Percentiles rank a stretch among this genome's conserved stretches.
These are phyloP conservation scores for Xerus inauris DNA, from an alignment of 2,113 vertebrate species.

Conservation along the genomic window DNA sequence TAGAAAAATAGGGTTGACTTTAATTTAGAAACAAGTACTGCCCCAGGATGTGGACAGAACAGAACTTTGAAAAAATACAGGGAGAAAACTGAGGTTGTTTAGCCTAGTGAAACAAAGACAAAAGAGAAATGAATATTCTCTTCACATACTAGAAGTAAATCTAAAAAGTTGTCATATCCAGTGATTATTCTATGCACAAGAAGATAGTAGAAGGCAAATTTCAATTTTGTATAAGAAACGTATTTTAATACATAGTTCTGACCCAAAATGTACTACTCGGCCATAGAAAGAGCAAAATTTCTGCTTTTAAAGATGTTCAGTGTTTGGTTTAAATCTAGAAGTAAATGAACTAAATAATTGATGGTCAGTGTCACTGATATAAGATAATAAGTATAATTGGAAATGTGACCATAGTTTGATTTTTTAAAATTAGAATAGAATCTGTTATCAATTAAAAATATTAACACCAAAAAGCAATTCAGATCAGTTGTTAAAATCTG, in stretches of 20 bases:
- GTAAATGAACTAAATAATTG: neutral
- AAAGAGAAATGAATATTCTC: neutral
- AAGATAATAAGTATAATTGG: neutral
- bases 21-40: too few species aligned
- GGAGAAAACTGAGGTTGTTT: neutral
- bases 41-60: too few species aligned
- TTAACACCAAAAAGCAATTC: neutral
- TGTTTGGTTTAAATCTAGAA: neutral
- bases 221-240: neutral
- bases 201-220: neutral
- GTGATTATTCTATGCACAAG: neutral
- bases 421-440: neutral
- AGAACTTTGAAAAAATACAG: neutral
- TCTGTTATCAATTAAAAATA: neutral
- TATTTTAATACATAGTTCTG: neutral
- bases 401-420: neutral
- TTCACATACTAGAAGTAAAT: neutral
- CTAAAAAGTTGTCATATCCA: neutral
- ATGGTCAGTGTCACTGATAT: neutral
- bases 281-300: neutral
- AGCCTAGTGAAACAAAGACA: neutral
- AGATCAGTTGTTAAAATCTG: neutral
- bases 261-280: neutral
- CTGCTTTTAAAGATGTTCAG: neutral
- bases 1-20: neutral